phyloP scores from a whole-genome alignment of 1,140 invertebrate genomes.

The Pissodes strobi region DNA sequence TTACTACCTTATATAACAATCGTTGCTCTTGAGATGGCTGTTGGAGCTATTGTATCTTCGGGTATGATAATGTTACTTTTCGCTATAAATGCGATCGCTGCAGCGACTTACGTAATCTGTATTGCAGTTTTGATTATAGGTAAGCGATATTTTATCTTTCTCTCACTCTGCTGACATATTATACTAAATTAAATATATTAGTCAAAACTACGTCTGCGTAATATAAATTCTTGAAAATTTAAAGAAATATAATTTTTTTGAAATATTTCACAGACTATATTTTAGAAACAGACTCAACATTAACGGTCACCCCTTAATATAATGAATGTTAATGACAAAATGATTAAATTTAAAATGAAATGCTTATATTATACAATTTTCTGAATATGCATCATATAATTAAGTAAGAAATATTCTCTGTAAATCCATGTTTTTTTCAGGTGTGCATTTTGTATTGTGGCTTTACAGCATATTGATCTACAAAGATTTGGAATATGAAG shows the following conservation, averaged over 20 bases:
- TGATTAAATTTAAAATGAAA: too few relatives aligned
- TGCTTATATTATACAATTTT: too few relatives aligned
- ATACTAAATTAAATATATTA: too few relatives aligned
- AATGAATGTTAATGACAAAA: too few relatives aligned
- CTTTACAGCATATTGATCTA: conserved; percentile 2
- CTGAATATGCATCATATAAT: too few relatives aligned
- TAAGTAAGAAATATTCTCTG: neutral
- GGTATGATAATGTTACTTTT: conserved; percentile 6
- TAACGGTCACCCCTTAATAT: too few relatives aligned
- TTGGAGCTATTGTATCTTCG: neutral
- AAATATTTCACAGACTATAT: too few relatives aligned
- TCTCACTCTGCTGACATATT: too few relatives aligned
- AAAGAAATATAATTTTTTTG: neutral
- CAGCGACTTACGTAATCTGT: neutral
- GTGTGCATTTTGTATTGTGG: conserved; percentile 7
- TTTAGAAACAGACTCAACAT: too few relatives aligned
- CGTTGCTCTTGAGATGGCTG: neutral
- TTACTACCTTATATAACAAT: conserved; percentile 8
- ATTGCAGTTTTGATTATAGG: neutral
- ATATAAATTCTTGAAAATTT: neutral
- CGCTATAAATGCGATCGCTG: neutral
- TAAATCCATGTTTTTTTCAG: conserved; percentile 1
- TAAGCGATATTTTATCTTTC: too few relatives aligned
- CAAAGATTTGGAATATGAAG: conserved; percentile 1
- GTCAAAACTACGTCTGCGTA: too few relatives aligned